Evolutionary conservation across 2,888 invertebrate genomes (phyloP), one percentile per base, ranked within the genome.

Genomic region (Hypomecis punctinalis): DNA sequence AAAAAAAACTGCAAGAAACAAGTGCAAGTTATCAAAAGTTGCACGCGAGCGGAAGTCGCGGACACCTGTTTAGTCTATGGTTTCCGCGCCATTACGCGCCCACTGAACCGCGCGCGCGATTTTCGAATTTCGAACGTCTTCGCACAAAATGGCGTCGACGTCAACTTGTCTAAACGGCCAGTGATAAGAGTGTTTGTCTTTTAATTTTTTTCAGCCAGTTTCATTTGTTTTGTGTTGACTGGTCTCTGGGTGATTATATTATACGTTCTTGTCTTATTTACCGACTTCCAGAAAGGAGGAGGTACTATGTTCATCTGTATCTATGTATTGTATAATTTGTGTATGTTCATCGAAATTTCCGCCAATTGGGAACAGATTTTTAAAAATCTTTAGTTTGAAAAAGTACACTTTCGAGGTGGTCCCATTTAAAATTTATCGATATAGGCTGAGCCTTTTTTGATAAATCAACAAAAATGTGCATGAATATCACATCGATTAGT

Each of bases 51-150:
- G 52, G 52, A 42, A 61, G 23, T 60, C 51, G 69, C 68, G 78
- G 79, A 81, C 85, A 88, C 83, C 88, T 88, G 86, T 85, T 84
- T 89, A 87, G 86, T 88, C 89, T 90, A 88, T 88, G 82, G 84
- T 85, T 91, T 88, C 87, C 89, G 78, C 81, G 81, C 82, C 91
- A 91, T 91, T 88, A 86, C 75, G 78, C 82, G 80, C 83, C 77
- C 83, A 84, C 83, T 88, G 82, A 86, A 78, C 78, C 81, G 88
- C 79, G 83, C 82, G 76, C 79, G 83, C 83, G 83, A 85, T 87
- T 87, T 89, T 89, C 81, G 82, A 86, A 86, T 82, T 88, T 84
- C 81, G 85, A 87, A 88, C 84, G 76, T 80, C 76, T 76, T 67
- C 69, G 73, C 74, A 81, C 80, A 81, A 85, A 84, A 87, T 84